Base-by-base conservation (phyloP, 2,888 invertebrate species). In the Asteroscopus sphinx region DNA sequence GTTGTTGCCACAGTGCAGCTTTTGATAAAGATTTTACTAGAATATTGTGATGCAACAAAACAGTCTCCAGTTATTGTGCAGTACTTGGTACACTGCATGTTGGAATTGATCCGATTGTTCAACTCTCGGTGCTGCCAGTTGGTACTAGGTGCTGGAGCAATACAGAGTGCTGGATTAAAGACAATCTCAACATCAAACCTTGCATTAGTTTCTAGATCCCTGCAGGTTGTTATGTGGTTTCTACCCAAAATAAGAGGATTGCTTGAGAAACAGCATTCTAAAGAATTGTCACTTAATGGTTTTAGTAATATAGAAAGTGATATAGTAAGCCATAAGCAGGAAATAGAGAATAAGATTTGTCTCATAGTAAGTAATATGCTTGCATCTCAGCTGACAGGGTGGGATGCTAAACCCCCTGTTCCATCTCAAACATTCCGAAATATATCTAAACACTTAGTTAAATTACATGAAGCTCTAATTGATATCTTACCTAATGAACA, bases 371-470 rank as follows among this genome's bases (percentile, higher is more conserved):
- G 97, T 82, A 97, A 96, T 80, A 96, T 98, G 85, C 94, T 99
- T 40, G 95, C 96, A 44, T 96, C 96, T 63, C 98, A 98, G 81
- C 92, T 99, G 74, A 95, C 95, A 17, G 95, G 96, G 74, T 99
- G 99, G 99, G 98, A 98, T 87, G 98, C 98, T 0, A 97, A 97
- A 80, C 99, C 99, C 15, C 99, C 99, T 0, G 97, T 99, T 80
- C 99, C 99, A 37, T 99, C 99, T 11, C 96, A 97, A 86, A 96
- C 97, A 79, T 98, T 98, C 91, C 96, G 98, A 70, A 97, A 96
- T 91, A 97, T 98, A 83, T 97, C 97, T 41, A 96, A 96, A 86
- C 98, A 99, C 89, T 95, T 99, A 88, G 96, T 97, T 5, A 98
- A 98, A 90, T 94, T 99, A 67, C 98, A 99, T 85, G 98, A 99